Base-by-base conservation (phyloP, 2,888 invertebrate species). In the Phengaris arion region DNA sequence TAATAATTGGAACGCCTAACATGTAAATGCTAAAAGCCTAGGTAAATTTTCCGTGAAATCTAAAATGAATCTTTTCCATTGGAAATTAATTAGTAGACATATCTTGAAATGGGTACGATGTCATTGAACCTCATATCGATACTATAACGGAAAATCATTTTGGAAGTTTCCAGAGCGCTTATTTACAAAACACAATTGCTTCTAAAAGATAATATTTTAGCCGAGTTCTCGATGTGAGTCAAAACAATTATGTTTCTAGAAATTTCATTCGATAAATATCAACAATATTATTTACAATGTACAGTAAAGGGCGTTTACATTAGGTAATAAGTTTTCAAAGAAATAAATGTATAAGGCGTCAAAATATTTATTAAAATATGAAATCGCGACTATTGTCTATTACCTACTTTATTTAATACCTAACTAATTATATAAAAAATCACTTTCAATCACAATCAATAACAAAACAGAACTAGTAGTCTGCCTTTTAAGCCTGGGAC, bases 181-280 rank as follows among this genome's bases (percentile, higher is more conserved):
- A 86, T 87, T 88, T 85, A 84, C 81, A 81, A 82, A 84, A 84
- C 82, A 83, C 84, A 84, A 85, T 84, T 85, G 83, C 81, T 81
- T 81, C 80, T 80, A 79, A 83, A 86, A 86, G 84, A 82, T 81
- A 87, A 87, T 86, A 48, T 70, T 70, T 51, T 51, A 51, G 15
- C 52, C 4, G 51, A 51, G 51, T 70, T 52, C 15, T 51, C 48
- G 48, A 48, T 48, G 12, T 69, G 13, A 64, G 64, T 64, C 35
- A 13, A 64, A 64, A 64, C 64, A 64, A 64, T 59, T 22, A 59
- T 12, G 64, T 35, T 64, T 45, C 64, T 64, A 5, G 64, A 45
- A 64, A 35, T 64, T 64, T 35, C 64, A 64, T 45, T 45, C 35
- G 35, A 64, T 64, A 64, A 64, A 64, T 35, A 64, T 64, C 35